Conservation (phyloP, 1,140 invertebrate genomes). For the Drosophila littoralis region DNA sequence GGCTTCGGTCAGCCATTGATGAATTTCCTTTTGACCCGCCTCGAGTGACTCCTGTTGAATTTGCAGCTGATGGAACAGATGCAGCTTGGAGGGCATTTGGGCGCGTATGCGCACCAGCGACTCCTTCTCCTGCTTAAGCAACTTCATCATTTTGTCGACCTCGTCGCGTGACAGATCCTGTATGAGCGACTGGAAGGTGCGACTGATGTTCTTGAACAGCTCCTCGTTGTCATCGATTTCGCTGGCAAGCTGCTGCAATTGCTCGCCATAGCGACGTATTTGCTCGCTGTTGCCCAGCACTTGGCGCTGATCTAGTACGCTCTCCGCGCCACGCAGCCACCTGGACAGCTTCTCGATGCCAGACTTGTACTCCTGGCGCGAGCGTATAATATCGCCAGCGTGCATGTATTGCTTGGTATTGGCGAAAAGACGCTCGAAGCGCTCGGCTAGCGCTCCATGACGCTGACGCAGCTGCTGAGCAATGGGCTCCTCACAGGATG, state of each 20-base stretch:
- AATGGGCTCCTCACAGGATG: constrained; percentile 93
- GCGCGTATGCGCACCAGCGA: constrained; percentile 92
- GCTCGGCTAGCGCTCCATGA: constrained; percentile 88
- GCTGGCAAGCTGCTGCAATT: constrained; percentile 90
- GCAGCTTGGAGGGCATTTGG: constrained; percentile 91
- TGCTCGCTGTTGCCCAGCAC: constrained; percentile 90
- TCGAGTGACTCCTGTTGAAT: constrained; percentile 96
- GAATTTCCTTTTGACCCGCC: constrained; percentile 93
- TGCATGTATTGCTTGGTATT: constrained; percentile 94
- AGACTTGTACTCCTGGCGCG: constrained; percentile 91
- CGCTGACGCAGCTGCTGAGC: constrained; percentile 91
- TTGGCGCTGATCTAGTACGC: constrained; percentile 87
- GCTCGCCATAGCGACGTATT: constrained; percentile 91
- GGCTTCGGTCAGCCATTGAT: constrained; percentile 93
- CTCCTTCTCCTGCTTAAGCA: constrained; percentile 95
- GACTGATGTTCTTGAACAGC: constrained; percentile 94
- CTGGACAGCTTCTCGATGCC: constrained; percentile 91
- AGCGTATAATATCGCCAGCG: constrained; percentile 93
- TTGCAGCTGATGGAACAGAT: constrained; percentile 92
- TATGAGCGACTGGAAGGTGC: constrained; percentile 95
- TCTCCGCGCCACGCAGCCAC: constrained; percentile 92
- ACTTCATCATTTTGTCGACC: constrained; percentile 95
- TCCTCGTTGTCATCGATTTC: constrained; percentile 95
- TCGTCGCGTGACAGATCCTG: constrained; percentile 95
- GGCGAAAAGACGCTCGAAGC: constrained; percentile 93